Conservation (phyloP, 2,888 invertebrate genomes). For the Leptopilina syphax region DNA sequence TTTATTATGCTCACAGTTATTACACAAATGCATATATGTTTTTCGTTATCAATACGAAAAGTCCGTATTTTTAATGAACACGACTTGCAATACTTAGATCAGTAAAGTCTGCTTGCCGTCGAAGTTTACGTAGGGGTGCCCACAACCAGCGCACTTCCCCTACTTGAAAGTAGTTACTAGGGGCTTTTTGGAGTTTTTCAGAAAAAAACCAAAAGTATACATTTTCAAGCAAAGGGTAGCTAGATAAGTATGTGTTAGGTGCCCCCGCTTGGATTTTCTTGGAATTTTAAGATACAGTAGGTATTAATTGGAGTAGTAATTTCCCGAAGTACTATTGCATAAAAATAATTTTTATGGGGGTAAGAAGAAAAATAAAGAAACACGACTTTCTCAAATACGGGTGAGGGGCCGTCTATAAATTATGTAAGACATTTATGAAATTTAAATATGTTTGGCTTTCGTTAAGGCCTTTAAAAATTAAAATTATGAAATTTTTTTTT, state of each 20-base stretch:
- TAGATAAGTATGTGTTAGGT: background rate
- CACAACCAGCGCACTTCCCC: too few relatives aligned
- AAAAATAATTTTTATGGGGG: background rate
- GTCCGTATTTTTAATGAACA: too few relatives aligned
- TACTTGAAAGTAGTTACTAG: too few relatives aligned
- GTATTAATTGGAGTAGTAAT: background rate
- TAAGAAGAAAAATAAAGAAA: conserved; percentile 1
- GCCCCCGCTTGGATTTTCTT: background rate
- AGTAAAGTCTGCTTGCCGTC: too few relatives aligned
- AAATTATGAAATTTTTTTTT: too few relatives aligned
- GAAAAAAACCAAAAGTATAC: too few relatives aligned
- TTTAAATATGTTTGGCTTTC: background rate
- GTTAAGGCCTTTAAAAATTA: background rate
- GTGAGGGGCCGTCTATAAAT: background rate
- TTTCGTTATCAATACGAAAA: too few relatives aligned
- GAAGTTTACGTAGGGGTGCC: too few relatives aligned
- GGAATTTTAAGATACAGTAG: background rate
- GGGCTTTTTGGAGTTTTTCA: too few relatives aligned
- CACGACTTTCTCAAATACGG: background rate
- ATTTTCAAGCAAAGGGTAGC: background rate
- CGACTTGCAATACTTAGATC: too few relatives aligned
- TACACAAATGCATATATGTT: too few relatives aligned
- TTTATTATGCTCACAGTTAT: too few relatives aligned
- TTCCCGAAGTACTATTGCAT: background rate
- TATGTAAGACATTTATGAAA: background rate